These are phyloP conservation scores for Mallotus villosus DNA, from an alignment of 2,797 vertebrate species.

Conservation along the genomic window DNA sequence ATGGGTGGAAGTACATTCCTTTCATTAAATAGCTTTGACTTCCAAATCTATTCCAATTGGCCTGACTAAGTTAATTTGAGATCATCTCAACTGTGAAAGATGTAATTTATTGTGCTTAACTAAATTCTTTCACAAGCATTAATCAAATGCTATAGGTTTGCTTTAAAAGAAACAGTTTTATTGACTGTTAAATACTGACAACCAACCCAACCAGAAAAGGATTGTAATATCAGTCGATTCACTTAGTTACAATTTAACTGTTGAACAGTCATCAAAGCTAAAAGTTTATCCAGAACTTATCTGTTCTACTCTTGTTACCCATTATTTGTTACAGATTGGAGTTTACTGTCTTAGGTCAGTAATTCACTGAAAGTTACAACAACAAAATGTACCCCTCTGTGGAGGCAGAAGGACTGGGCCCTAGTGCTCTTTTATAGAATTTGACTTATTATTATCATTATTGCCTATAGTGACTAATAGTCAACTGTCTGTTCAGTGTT, in stretches of 20 bases:
- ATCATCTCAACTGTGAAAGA: neutral
- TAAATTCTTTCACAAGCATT: no score
- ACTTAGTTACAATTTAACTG: neutral
- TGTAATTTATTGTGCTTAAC: no score
- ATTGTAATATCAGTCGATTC: neutral
- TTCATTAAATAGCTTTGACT: neutral
- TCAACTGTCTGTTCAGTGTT: slow-evolving; percentile 12
- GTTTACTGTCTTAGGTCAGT: no score
- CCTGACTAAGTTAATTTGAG: neutral
- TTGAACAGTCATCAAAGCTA: neutral
- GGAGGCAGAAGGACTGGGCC: neutral
- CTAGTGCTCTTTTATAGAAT: neutral
- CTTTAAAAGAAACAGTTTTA: neutral
- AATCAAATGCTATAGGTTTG: no score
- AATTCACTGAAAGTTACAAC: neutral
- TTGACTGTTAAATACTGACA: neutral
- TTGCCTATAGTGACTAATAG: neutral
- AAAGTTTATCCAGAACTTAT: neutral
- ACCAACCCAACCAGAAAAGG: neutral
- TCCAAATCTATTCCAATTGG: neutral
- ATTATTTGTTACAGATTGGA: neutral
- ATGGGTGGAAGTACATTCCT: neutral
- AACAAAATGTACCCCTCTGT: neutral
- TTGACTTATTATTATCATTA: neutral
- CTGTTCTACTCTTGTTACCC: neutral